Conservation (phyloP, 2,888 invertebrate genomes). For the Lochmaea crataegi region DNA sequence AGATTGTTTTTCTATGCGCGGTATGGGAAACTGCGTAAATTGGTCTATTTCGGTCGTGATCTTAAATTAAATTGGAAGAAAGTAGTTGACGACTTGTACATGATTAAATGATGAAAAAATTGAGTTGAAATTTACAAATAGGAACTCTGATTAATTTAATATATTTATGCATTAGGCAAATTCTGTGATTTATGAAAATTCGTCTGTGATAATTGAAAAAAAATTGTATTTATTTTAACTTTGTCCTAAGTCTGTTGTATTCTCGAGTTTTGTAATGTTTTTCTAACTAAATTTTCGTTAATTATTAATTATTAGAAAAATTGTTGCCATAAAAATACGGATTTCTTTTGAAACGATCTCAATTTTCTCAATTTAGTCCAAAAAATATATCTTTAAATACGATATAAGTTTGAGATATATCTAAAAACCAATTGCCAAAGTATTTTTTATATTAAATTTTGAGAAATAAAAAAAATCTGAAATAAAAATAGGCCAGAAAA, state of each 20-base stretch:
- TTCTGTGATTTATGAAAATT: background rate
- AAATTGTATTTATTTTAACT: background rate
- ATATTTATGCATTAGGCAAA: too few species aligned
- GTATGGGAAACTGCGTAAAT: too few species aligned
- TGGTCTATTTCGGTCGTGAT: too few species aligned
- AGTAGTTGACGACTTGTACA: background rate
- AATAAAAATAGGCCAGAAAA: too few species aligned
- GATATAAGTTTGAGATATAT: too few species aligned
- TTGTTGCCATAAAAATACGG: background rate
- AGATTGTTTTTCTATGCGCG: too few species aligned
- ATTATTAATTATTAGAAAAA: background rate
- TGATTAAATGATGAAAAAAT: background rate
- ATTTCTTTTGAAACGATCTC: background rate
- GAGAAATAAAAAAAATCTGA: too few species aligned
- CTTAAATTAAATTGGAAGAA: background rate
- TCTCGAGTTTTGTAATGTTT: constrained; percentile 8
- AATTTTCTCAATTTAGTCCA: too few species aligned
- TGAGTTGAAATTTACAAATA: background rate
- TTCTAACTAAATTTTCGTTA: background rate
- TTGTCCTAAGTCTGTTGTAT: constrained; percentile 5
- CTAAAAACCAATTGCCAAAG: too few species aligned
- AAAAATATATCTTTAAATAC: too few species aligned
- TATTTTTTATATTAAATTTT: too few species aligned
- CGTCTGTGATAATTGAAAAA: background rate
- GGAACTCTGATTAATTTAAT: background rate